Base-by-base conservation (phyloP, 2,888 invertebrate species). In the Ichneumon xanthorius region DNA sequence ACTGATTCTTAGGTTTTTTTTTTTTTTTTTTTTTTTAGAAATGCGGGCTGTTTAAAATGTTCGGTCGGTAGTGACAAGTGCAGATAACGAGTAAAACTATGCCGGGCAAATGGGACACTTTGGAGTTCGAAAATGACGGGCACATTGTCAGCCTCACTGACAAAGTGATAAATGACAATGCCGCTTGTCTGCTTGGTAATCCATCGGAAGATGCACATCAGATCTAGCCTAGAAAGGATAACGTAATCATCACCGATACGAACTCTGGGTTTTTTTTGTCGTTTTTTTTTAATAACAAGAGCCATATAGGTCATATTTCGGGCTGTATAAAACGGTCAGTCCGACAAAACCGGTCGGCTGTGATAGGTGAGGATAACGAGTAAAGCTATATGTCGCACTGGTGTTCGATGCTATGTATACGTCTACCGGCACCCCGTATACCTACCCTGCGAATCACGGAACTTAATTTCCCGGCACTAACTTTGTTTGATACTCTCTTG, bases 401-500 rank as follows among this genome's bases (percentile, higher is more conserved):
- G 33, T n/a, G 30, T 33, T 63, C 30, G 65, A 50, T 33, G 50
- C 50, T 4, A 65, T 19, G n/a, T 50, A 63, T n/a, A 63, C 19
- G 50, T 63, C 30, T 65, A 73, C 73, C 53, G n/a, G 33, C 80
- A 33, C 72, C 22, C 61, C 73, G 65, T 55, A 53, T 53, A 73
- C 30, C 67, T 45, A 80, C 50, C 63, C 48, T 55, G 45, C 65
- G 72, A 80, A 67, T 71, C 80, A 73, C 73, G 72, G 67, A 77
- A 82, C 70, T 71, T 82, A 76, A 76, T 76, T 82, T 82, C 50
- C 75, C 71, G 82, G 70, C 61, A 82, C 82, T 82, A 76, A 71
- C 55, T 63, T 82, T 71, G 71, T 71, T 79, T 71, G 79, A 71
- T 79, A 79, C 70, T 79, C 82, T 80, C 80, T 80, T 82, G 86